These are phyloP conservation scores for Pipistrellus nathusii DNA, from an alignment of 2,797 vertebrate genomes.

Conservation along the genomic window DNA sequence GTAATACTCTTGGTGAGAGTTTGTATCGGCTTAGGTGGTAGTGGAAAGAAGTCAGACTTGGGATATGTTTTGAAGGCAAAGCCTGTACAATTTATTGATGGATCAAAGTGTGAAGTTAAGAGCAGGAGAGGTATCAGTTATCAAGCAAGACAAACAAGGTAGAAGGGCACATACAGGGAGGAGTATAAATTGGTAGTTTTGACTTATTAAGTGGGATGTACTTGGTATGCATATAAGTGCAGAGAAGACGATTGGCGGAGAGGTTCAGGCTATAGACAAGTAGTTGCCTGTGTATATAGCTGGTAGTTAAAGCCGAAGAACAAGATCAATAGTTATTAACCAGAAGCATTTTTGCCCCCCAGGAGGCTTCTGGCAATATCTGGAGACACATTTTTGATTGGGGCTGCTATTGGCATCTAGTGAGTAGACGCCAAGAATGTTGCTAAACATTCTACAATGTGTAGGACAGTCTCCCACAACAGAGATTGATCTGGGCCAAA, in stretches of 20 bases:
- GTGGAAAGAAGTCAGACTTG: background rate
- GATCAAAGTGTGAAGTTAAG: background rate
- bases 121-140: background rate
- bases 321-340: background rate
- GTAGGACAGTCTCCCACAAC: background rate
- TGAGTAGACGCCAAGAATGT: background rate
- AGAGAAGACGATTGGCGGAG: background rate
- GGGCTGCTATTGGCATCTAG: background rate
- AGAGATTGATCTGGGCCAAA: background rate
- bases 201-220: background rate
- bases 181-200: background rate
- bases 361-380: background rate
- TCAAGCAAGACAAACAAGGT: background rate
- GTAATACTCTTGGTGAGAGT: background rate
- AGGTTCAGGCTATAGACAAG: background rate
- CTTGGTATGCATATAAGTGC: background rate
- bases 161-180: background rate
- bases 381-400: background rate
- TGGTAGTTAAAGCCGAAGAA: background rate
- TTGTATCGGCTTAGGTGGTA: background rate
- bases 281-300: background rate
- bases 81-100: background rate
- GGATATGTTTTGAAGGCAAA: constrained; percentile 25
- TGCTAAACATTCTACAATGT: background rate
- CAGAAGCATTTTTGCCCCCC: background rate